These are phyloP conservation scores for Hypocryptadius cinnamomeus DNA, from an alignment of 2,113 vertebrate species.

Conservation along the genomic window DNA sequence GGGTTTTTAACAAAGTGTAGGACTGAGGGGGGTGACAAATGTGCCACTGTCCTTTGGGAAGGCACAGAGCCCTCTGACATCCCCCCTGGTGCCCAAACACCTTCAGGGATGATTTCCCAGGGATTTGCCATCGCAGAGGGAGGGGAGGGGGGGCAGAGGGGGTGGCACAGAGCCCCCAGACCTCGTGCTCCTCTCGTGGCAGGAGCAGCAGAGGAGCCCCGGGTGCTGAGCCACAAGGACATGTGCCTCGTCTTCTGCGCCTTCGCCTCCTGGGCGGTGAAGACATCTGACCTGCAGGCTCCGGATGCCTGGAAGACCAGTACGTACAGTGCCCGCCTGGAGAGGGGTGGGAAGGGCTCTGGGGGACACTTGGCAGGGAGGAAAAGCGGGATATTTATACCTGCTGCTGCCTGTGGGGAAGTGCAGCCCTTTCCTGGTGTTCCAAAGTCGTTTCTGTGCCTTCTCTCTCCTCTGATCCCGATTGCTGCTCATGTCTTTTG, in stretches of 20 bases:
- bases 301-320: slow-evolving; percentile 93
- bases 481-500: rapidly evolving
- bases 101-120: background rate
- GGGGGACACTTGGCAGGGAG: background rate
- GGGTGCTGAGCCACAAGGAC: slow-evolving; percentile 72
- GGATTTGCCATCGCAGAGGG: background rate
- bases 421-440: background rate
- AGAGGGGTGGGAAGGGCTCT: background rate
- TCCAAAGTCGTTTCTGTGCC: background rate
- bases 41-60: background rate
- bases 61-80: rapidly evolving
- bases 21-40: background rate
- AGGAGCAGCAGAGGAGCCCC: slow-evolving; percentile 24
- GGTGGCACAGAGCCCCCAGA: rapidly evolving
- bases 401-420: background rate
- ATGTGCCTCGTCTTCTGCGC: slow-evolving; percentile 93
- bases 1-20: background rate
- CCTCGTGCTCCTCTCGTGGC: background rate
- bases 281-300: slow-evolving; percentile 81
- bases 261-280: slow-evolving; percentile 93
- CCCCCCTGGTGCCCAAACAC: background rate
- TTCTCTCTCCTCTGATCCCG: background rate
- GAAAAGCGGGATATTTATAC: background rate
- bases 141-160: background rate
- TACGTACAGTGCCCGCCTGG: slow-evolving; percentile 43